These are phyloP conservation scores for Diabrotica balteata DNA, from an alignment of 2,888 invertebrate genomes.

Conservation along the genomic window DNA sequence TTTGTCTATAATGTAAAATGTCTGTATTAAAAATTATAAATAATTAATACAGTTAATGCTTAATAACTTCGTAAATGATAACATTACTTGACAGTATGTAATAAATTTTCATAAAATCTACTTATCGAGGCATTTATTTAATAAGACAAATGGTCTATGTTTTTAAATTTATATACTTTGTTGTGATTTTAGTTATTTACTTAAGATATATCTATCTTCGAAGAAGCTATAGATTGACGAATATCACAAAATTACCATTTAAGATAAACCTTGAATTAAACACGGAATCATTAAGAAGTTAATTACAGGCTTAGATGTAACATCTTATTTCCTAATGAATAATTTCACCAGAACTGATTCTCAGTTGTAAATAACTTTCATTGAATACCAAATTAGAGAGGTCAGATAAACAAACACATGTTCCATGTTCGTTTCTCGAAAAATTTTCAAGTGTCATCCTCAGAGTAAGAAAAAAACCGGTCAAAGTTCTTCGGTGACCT, in stretches of 20 bases:
- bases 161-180: background rate
- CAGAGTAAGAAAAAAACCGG: conserved; percentile 18
- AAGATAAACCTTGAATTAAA: background rate
- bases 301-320: conserved; percentile 1
- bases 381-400: conserved; percentile 16
- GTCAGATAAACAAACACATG: conserved; percentile 19
- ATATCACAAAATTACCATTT: too few relatives aligned
- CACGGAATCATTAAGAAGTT: conserved; percentile 2
- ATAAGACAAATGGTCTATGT: background rate
- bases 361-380: conserved; percentile 6
- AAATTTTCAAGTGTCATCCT: conserved; percentile 15
- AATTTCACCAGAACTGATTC: background rate
- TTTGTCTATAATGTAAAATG: too few relatives aligned
- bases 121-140: too few relatives aligned
- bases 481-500: conserved; percentile 34
- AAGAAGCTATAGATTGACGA: background rate
- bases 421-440: conserved; percentile 15
- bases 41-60: too few relatives aligned
- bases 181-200: too few relatives aligned
- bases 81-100: too few relatives aligned
- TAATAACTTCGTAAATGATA: too few relatives aligned
- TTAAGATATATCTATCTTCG: too few relatives aligned
- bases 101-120: too few relatives aligned
- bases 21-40: too few relatives aligned
- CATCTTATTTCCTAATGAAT: conserved; percentile 8